Base-by-base conservation (phyloP, 2,888 invertebrate genomes). In the Osedax frankpressi region DNA sequence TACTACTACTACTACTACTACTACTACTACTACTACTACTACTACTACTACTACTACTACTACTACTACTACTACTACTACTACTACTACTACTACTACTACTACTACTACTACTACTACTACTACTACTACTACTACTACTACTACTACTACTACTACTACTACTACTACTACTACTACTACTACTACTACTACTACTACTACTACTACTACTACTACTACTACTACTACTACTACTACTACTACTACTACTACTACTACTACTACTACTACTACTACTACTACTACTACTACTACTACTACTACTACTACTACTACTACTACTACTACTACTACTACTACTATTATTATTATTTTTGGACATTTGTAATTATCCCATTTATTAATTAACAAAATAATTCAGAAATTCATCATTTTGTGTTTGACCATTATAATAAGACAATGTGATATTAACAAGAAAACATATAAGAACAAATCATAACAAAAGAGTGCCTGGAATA, bases 11-110 rank as follows among this genome's bases (percentile, higher is more conserved):
- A n/a, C 65, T 65, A 65, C 65, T 65, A n/a, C 65, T 65, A 65
- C 44, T 65, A n/a, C 65, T 65, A 65, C 65, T 65, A 24, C 65
- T 1, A 65, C 65, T 65, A 1, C 65, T 65, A 65, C 65, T 65
- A 65, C 65, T 65, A 65, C 65, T 65, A 65, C 65, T 65, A 65
- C 65, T 65, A 65, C 65, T 65, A 1, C 65, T 65, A 65, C 44
- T 44, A 19, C 44, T 44, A 44, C 44, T 44, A 19, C 44, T 44
- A 44, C 44, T 44, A 19, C 44, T 44, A 44, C 44, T 44, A 19
- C 44, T 44, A 44, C 44, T 44, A 19, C 44, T 44, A 44, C 44
- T 44, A 19, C 44, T 44, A 44, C 44, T 44, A 19, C 44, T 44
- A 44, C 44, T 44, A 19, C 44, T 44, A 44, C 44, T 44, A 19